A percentile compares a stretch with the other conserved stretches of the same genome.
Conservation (phyloP, 2,113 vertebrate species). For the Channa argus region DNA sequence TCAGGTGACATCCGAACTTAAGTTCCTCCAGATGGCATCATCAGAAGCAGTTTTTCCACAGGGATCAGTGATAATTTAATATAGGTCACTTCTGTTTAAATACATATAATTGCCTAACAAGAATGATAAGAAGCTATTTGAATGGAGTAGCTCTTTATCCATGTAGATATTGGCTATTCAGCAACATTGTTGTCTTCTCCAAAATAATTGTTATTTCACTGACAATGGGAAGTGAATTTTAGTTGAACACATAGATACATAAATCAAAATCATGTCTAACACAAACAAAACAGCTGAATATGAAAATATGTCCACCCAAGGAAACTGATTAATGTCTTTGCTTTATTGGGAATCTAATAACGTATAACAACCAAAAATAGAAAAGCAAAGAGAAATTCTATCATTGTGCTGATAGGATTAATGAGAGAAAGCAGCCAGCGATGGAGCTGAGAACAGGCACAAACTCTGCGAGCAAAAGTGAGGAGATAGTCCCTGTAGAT, state of each 20-base stretch:
- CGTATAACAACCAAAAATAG: background rate
- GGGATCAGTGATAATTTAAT: too few relatives aligned
- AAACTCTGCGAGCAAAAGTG: constrained; percentile 47
- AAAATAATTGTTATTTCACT: background rate
- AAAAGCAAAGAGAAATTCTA: constrained; percentile 31
- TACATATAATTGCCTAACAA: too few relatives aligned
- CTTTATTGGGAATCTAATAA: constrained; percentile 20
- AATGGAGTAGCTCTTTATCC: too few relatives aligned
- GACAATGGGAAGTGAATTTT: background rate
- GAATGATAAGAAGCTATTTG: too few relatives aligned
- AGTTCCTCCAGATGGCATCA: too few relatives aligned
- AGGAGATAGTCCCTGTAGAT: constrained; percentile 53
- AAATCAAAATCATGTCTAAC: background rate
- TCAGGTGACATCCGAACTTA: too few relatives aligned
- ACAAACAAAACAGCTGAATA: background rate
- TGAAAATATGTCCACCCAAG: background rate
- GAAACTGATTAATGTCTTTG: background rate
- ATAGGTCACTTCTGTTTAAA: too few relatives aligned
- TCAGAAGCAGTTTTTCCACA: too few relatives aligned
- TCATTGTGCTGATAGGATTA: constrained; percentile 53
- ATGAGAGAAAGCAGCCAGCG: constrained; percentile 48
- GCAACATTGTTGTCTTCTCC: too few relatives aligned
- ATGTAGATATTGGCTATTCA: too few relatives aligned
- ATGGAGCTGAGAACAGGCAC: constrained; percentile 2
- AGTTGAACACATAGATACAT: background rate